Evolutionary conservation across 2,888 invertebrate genomes (phyloP).

Genomic region (Mycogona germanica): DNA sequence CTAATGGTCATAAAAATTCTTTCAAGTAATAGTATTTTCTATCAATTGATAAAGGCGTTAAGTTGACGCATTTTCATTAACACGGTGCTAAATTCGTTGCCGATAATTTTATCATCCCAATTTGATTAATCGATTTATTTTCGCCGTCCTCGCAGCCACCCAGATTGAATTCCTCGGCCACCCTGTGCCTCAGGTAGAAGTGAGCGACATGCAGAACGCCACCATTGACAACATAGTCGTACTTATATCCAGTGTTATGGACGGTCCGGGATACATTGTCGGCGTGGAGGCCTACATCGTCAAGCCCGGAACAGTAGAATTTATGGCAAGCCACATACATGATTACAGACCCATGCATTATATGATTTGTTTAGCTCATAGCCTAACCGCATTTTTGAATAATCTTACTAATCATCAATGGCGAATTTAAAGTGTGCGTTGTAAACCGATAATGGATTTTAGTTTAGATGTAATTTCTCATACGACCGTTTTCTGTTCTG

Average conservation of each 20-base stretch:
- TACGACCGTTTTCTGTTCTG: no score
- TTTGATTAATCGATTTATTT: no score
- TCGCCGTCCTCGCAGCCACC: conserved; percentile 2
- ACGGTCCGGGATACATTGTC: neutral
- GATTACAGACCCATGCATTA: no score
- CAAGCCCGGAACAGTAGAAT: conserved; percentile 2
- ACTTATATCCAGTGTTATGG: neutral
- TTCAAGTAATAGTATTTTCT: neutral
- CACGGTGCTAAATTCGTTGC: neutral
- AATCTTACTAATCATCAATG: no score
- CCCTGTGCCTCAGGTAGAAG: conserved; percentile 12
- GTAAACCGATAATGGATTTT: no score
- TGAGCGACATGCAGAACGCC: conserved; percentile 6
- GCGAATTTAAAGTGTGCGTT: no score
- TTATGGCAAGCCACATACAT: conserved; percentile 5
- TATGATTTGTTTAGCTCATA: no score
- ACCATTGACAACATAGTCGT: neutral
- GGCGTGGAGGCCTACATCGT: conserved; percentile 13
- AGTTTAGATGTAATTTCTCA: no score
- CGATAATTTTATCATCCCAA: neutral
- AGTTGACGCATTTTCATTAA: neutral
- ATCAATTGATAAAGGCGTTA: conserved; percentile 6
- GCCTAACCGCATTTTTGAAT: no score
- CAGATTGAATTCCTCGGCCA: conserved; percentile 2
- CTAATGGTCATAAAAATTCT: neutral